Evolutionary conservation across 2,888 invertebrate species (phyloP), one percentile per base, ranked within the genome.

Genomic region (Chymomyza procnemis): DNA sequence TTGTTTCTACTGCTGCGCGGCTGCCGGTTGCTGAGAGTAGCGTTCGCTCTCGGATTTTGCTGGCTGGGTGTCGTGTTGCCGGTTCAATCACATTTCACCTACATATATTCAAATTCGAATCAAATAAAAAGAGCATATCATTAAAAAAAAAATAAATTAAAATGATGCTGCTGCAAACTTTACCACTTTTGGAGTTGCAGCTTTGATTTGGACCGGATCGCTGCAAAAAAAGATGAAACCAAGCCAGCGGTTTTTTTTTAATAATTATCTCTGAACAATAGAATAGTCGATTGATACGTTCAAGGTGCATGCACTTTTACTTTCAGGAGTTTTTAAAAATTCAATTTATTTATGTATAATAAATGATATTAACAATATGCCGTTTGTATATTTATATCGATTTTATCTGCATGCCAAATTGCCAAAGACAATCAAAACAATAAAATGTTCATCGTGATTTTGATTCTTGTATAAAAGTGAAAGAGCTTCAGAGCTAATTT

Each of bases 61-160:
- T 50, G n/a, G 18, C 26, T 18, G 64, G 61, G 19, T 55, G 59
- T 30, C 46, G 41, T 61, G 71, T 64, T 63, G 74, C 73, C 82
- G 79, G 80, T 80, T 80, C 80, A 80, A 78, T 75, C 82, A 80
- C 80, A 78, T 71, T 81, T 80, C 80, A 81, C 82, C 80, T 81
- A 80, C 79, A 79, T 80, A 79, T 74, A 75, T 74, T 75, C 74
- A 79, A 77, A 80, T 77, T 74, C 62, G 73, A 67, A 63, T 59
- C 55, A 57, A 34, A 61, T 48, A 52, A 61, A 61, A 30, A 34
- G 30, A 12, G 22, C 16, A 30, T 46, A 64, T 14, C 21, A 54
- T 14, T 21, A 12, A 54, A 47, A 47, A 50, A 64, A 64, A 52
- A 59, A 59, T 26, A 30, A 64, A 64, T 18, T 6, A 26, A 26